A percentile compares a stretch with the other conserved stretches of the same genome.
These are phyloP conservation scores for Periparus ater DNA, from an alignment of 2,797 vertebrate genomes.

Conservation along the genomic window DNA sequence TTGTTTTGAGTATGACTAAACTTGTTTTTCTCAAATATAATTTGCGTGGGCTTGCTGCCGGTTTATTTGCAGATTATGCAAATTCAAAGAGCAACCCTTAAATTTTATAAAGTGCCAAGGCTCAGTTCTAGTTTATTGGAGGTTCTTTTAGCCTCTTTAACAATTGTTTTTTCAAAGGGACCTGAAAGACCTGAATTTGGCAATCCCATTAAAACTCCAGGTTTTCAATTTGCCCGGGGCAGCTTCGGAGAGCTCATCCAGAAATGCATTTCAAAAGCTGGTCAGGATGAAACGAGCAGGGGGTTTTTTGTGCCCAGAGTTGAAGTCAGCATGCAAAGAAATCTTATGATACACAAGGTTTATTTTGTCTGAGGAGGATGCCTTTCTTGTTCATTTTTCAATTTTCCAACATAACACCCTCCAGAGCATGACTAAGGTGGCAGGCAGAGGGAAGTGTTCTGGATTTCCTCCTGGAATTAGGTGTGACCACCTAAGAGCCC, in stretches of 20 bases:
- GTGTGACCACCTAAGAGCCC: too few species aligned
- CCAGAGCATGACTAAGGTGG: background rate
- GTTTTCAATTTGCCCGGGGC: background rate
- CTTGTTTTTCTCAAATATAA: background rate
- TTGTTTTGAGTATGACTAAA: background rate
- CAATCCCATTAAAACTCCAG: background rate
- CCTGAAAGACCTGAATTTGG: background rate
- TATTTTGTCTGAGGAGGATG: background rate
- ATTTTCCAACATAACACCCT: background rate
- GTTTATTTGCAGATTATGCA: background rate
- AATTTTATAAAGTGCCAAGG: background rate
- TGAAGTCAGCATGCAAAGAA: background rate
- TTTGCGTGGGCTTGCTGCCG: rapidly evolving
- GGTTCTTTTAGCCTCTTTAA: background rate
- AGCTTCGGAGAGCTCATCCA: background rate
- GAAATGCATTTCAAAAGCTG: background rate
- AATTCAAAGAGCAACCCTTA: rapidly evolving
- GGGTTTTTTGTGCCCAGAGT: background rate
- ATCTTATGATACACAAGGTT: background rate
- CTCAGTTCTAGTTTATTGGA: background rate
- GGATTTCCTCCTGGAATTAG: background rate
- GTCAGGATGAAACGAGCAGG: background rate
- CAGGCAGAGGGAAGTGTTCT: background rate
- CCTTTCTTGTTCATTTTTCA: background rate
- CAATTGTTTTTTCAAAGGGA: background rate